These are phyloP conservation scores for Dissostichus mawsoni DNA, from an alignment of 2,113 vertebrate species.

Conservation along the genomic window DNA sequence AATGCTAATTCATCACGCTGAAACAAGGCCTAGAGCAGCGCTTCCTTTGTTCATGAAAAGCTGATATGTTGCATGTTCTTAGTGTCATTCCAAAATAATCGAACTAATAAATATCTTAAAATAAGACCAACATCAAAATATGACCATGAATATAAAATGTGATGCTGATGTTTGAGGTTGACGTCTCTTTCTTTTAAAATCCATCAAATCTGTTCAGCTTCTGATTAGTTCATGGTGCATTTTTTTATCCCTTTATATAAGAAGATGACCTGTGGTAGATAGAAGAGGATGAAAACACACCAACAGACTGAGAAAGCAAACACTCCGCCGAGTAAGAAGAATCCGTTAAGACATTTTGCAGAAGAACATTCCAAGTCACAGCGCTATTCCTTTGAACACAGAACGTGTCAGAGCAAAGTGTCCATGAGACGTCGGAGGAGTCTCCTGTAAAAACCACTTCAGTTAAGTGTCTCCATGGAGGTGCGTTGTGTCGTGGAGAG, in stretches of 20 bases:
- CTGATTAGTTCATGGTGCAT: neutral
- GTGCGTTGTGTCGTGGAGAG: conserved; percentile 6
- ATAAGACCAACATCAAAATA: neutral
- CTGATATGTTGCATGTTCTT: neutral
- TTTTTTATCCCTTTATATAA: neutral
- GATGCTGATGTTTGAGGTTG: neutral
- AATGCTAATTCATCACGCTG: neutral
- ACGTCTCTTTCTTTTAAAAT: neutral
- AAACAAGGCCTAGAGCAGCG: neutral
- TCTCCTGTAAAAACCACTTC: conserved; percentile 7
- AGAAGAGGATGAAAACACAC: conserved; percentile 26
- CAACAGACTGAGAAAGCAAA: conserved; percentile 43
- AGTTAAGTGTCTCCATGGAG: neutral
- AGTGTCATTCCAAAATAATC: neutral
- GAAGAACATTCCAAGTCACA: neutral
- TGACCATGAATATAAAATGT: neutral
- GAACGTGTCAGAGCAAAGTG: conserved; percentile 18
- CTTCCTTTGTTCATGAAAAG: neutral
- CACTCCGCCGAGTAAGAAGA: neutral
- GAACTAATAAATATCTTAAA: neutral
- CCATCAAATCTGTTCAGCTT: neutral
- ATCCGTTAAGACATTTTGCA: conserved; percentile 2
- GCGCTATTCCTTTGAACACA: neutral
- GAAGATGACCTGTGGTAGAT: neutral
- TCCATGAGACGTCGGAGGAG: conserved; percentile 9